Percentiles rank a stretch among this genome's conserved stretches.
Conservation (phyloP, 2,888 invertebrate species). For the Serripes groenlandicus region DNA sequence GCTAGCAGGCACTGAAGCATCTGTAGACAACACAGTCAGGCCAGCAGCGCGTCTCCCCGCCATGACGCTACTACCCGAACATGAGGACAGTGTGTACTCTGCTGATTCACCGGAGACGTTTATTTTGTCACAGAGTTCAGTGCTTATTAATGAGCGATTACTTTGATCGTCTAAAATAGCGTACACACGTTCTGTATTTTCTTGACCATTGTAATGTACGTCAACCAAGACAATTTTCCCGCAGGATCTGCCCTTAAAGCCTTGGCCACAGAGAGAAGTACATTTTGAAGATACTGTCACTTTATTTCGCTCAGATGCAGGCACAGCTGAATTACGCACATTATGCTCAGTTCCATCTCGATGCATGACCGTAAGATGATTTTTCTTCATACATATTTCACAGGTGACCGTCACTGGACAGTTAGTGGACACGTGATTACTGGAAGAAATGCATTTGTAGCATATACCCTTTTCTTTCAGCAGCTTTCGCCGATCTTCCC, state of each 20-base stretch:
- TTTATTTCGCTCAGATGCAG: too few species aligned
- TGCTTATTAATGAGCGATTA: constrained; percentile 26
- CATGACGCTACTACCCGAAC: constrained; percentile 15
- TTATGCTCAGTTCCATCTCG: too few species aligned
- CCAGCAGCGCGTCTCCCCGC: constrained; percentile 25
- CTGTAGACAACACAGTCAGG: constrained; percentile 28
- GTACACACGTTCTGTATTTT: neutral
- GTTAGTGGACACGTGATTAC: too few species aligned
- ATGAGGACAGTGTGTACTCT: constrained; percentile 29
- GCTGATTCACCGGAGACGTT: neutral
- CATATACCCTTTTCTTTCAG: too few species aligned
- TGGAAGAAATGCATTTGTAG: too few species aligned
- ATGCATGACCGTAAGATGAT: too few species aligned
- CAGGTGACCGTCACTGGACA: too few species aligned
- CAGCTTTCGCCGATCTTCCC: too few species aligned
- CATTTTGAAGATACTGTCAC: too few species aligned
- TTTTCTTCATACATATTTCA: too few species aligned
- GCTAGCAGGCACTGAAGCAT: constrained; percentile 20
- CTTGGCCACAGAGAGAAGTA: too few species aligned
- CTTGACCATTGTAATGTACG: neutral
- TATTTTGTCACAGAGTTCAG: constrained; percentile 28
- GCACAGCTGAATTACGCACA: too few species aligned
- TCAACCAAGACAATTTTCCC: constrained; percentile 27
- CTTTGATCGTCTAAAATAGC: constrained; percentile 48
- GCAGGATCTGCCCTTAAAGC: constrained; percentile 23